Evolutionary conservation across 2,797 vertebrate genomes (phyloP).

Genomic region (Potorous gilbertii): DNA sequence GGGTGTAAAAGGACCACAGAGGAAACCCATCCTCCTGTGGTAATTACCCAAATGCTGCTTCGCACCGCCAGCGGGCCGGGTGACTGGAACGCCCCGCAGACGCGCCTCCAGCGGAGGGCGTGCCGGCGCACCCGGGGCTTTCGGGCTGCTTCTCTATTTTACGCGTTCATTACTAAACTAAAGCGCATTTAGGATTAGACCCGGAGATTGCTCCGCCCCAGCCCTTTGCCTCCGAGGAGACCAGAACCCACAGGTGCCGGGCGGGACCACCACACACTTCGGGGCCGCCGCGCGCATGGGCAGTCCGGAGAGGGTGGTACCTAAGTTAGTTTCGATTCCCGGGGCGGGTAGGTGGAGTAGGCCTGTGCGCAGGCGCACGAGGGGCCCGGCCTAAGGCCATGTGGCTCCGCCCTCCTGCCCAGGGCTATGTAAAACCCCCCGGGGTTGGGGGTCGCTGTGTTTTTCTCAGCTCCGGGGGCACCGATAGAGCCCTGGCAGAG

Average conservation of each 20-base stretch:
- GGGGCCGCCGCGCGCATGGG: accelerated
- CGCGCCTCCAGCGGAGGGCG: accelerated
- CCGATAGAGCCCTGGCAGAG: conserved; percentile 48
- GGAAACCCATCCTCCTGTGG: background rate
- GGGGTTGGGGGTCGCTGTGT: background rate
- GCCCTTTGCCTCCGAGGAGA: no score
- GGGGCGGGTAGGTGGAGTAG: background rate
- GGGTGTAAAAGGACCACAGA: background rate
- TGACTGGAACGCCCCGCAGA: background rate
- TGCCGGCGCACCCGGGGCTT: background rate
- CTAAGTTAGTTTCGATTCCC: background rate
- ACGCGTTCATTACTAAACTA: background rate
- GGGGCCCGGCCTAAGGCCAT: background rate
- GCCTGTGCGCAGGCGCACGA: background rate
- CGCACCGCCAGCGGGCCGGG: background rate
- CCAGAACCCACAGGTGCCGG: no score
- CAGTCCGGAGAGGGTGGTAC: background rate
- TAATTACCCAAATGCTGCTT: background rate
- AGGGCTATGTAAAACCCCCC: conserved; percentile 35
- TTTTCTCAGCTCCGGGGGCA: conserved; percentile 64
- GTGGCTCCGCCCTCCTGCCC: background rate
- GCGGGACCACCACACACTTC: accelerated
- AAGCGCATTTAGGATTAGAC: no score
- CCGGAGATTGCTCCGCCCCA: no score
- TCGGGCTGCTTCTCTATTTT: background rate